Percentiles rank a stretch among this genome's conserved stretches.
Conservation (phyloP, 2,797 vertebrate genomes). For the Macrochelys suwanniensis region DNA sequence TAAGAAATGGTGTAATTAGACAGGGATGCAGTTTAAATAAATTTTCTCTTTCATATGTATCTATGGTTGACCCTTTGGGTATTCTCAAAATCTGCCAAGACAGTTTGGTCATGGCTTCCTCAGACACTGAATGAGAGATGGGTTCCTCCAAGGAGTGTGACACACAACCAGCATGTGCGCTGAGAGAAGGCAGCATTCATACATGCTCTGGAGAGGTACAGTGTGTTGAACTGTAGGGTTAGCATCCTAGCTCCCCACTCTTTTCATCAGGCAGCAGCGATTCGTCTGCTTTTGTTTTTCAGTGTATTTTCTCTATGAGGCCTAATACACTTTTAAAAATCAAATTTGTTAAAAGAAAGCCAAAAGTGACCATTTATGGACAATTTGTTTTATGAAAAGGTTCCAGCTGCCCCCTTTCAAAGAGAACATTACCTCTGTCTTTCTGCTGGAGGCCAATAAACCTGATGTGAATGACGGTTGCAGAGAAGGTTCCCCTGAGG, state of each 20-base stretch:
- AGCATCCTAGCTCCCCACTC: background rate
- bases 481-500: background rate
- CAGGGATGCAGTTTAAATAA: background rate
- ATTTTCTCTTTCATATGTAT: background rate
- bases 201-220: background rate
- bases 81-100: no score
- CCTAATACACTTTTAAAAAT: background rate
- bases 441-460: constrained; percentile 23
- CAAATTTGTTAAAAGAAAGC: background rate
- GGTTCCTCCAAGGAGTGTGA: background rate
- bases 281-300: background rate
- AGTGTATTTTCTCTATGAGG: background rate
- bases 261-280: rapidly evolving
- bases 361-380: background rate
- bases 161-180: background rate
- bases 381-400: background rate
- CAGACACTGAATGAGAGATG: background rate
- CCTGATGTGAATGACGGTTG: background rate
- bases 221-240: background rate
- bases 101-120: no score
- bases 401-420: background rate
- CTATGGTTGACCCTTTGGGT: no score
- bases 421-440: background rate
- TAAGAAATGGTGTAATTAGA: background rate
- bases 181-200: background rate